Evolutionary conservation across 2,797 vertebrate species (phyloP), one percentile per base, ranked within the genome.

Genomic region (Emys orbicularis): DNA sequence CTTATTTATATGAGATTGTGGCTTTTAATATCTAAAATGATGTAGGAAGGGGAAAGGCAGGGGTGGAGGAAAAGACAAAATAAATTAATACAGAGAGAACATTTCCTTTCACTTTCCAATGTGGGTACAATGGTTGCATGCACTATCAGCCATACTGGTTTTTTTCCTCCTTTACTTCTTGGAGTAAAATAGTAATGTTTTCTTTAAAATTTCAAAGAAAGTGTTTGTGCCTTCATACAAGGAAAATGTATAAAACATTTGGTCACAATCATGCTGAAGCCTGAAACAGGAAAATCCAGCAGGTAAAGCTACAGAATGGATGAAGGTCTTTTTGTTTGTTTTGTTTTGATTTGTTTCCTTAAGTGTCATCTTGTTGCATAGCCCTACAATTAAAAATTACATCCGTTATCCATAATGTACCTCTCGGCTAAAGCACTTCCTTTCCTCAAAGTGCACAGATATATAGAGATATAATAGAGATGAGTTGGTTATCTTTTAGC

Each of bases 241-340:
- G 98, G 98, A 98, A 97, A 95, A 97, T 74, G 95, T 98, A 98
- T 57, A 99, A 99, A 99, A 98, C 97, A 98, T 99, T 99, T 99
- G 99, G 99, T 99, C 99, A 99, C 98, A 94, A 96, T 98, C 98
- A 98, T 98, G 99, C 99, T 98, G 99, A 99, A 98, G 99, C 98
- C 98, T 98, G 97, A 98, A 98, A 98, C 95, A 98, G 97, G 98
- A 96, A 95, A 98, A 97, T 98, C 97, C 98, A 98, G 98, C 98
- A 98, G 98, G 94, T 98, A 98, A 98, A 99, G 98, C 98, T 99
- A 98, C 97, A 98, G 98, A 97, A 98, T 96, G 97, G 97, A 98
- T 97, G 97, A 97, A 97, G 96, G 95, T 93, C 95, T 94, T 82
- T 87, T 92, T 81, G 83, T 25, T 31, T 94, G 84, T 89, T 83